Evolutionary conservation across 2,797 vertebrate species (phyloP).

Genomic region (Arnoldichthys spilopterus): DNA sequence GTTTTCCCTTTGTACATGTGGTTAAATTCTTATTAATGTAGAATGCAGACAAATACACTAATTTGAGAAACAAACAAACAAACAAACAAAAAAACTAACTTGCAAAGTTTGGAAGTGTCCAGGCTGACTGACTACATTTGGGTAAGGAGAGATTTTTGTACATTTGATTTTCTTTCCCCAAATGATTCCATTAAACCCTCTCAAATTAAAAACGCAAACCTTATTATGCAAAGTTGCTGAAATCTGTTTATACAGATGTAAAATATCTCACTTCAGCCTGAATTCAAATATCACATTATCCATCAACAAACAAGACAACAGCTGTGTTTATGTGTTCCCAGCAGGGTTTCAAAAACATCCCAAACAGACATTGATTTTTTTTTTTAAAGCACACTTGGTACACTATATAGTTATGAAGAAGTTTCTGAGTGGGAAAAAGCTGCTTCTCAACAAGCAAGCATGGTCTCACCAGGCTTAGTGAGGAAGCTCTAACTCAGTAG

Average conservation of each 20-base stretch:
- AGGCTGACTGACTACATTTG: background rate
- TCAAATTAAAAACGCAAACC: background rate
- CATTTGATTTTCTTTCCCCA: background rate
- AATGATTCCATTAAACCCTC: background rate
- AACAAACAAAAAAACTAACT: background rate
- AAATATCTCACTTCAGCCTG: background rate
- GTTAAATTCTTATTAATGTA: no score
- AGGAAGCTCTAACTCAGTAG: slow-evolving; percentile 36
- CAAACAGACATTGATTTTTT: slow-evolving; percentile 21
- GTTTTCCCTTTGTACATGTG: no score
- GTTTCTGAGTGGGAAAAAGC: slow-evolving; percentile 2
- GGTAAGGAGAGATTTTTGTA: background rate
- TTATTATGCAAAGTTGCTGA: background rate
- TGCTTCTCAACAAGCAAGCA: slow-evolving; percentile 22
- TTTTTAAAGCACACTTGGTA: background rate
- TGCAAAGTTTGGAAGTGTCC: background rate
- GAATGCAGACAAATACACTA: no score
- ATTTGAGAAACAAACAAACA: no score
- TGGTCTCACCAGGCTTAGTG: slow-evolving; percentile 29
- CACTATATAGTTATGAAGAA: background rate
- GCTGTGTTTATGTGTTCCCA: slow-evolving; percentile 40
- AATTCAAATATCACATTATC: slow-evolving; percentile 25
- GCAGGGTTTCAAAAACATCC: slow-evolving; percentile 20
- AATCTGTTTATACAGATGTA: slow-evolving; percentile 7
- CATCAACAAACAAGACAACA: slow-evolving; percentile 41